Evolutionary conservation across 37 sponge, comb jelly and placozoan genomes (phyloP).

Genomic region (Amphimedon queenslandica): DNA sequence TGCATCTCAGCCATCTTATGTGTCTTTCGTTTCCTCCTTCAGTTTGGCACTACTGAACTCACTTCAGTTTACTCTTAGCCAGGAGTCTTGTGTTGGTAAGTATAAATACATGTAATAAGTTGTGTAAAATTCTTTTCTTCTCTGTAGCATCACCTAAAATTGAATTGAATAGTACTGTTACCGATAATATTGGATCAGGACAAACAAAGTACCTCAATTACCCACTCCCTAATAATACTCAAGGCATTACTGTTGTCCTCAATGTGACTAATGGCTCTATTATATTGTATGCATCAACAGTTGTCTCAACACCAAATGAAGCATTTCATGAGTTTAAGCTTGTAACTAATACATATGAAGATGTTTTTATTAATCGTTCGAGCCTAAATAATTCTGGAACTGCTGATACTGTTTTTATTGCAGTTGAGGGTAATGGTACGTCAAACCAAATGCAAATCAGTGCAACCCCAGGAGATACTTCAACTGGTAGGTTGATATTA

Average conservation of each 20-base stretch:
- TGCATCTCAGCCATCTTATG: too few species aligned
- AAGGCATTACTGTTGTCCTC: constrained; percentile 35
- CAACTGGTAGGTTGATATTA: constrained; percentile 12
- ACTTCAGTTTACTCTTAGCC: too few species aligned
- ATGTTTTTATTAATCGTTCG: not conserved
- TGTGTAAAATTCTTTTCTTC: too few species aligned
- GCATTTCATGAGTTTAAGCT: constrained; percentile 29
- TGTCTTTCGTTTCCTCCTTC: too few species aligned
- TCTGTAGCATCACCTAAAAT: constrained; percentile 8
- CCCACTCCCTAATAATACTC: constrained; percentile 8
- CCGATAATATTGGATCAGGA: not conserved
- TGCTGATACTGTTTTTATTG: constrained; percentile 5
- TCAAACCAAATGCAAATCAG: not conserved
- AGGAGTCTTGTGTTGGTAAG: too few species aligned
- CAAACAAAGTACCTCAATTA: constrained; percentile 26
- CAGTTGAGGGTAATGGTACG: constrained; percentile 7
- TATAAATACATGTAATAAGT: too few species aligned
- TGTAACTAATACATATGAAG: constrained; percentile 7
- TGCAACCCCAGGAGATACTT: constrained; percentile 2
- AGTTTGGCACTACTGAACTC: too few species aligned
- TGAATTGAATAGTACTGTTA: not conserved
- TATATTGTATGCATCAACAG: constrained; percentile 25
- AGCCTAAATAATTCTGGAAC: not conserved
- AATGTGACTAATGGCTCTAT: constrained; percentile 13
- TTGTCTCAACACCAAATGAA: constrained; percentile 33